Percentiles rank a stretch among this genome's conserved stretches.
Evolutionary conservation across 2,113 vertebrate genomes (phyloP).

Genomic region (Pluvialis apricaria): DNA sequence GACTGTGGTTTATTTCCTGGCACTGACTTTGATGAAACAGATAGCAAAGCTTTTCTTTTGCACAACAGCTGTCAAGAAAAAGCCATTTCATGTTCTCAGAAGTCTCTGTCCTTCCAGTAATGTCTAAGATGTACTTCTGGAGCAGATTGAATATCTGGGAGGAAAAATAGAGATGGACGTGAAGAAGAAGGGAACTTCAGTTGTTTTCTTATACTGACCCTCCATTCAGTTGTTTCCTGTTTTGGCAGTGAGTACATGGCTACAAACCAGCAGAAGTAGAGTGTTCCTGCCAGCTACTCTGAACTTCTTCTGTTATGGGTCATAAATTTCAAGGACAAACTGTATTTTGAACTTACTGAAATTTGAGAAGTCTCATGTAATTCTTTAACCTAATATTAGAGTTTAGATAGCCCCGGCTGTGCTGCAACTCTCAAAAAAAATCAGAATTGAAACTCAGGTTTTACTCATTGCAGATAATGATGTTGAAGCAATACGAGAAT

Average conservation of each 20-base stretch:
- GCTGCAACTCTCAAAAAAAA: background rate
- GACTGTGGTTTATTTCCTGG: slow-evolving; percentile 58
- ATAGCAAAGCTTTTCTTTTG: slow-evolving; percentile 31
- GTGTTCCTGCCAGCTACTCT: slow-evolving; percentile 37
- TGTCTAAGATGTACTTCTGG: background rate
- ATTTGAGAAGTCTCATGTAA: slow-evolving; percentile 34
- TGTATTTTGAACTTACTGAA: slow-evolving; percentile 48
- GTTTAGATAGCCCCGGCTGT: background rate
- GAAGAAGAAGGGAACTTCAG: background rate
- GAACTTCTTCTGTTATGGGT: slow-evolving; percentile 56
- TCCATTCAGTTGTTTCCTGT: slow-evolving; percentile 59
- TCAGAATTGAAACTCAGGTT: background rate
- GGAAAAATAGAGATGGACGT: background rate
- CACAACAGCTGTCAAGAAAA: slow-evolving; percentile 29
- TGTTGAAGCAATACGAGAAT: background rate
- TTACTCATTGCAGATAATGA: background rate
- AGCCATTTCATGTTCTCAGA: slow-evolving; percentile 10
- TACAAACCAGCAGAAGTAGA: slow-evolving; percentile 17
- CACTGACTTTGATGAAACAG: slow-evolving; percentile 38
- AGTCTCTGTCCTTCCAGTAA: background rate
- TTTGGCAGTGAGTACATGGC: slow-evolving; percentile 31
- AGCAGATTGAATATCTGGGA: background rate
- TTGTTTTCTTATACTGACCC: slow-evolving; percentile 10
- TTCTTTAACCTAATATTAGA: background rate
- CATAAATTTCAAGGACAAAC: slow-evolving; percentile 58